Conservation (phyloP, 2,797 vertebrate genomes). For the Myripristis jacobus region DNA sequence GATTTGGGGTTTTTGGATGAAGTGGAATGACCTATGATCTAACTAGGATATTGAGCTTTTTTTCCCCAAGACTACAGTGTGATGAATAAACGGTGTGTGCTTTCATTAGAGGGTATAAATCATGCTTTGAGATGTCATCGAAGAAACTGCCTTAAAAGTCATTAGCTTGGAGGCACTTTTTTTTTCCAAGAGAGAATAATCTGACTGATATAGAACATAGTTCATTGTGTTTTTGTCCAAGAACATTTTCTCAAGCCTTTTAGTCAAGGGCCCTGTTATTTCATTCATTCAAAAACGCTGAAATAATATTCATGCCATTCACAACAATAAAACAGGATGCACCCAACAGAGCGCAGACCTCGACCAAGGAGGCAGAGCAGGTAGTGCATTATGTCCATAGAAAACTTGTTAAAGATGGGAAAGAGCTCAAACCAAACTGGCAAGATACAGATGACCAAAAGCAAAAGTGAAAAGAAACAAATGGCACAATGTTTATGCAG, state of each 20-base stretch:
- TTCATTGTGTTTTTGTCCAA: neutral
- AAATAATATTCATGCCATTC: neutral
- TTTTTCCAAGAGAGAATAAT: neutral
- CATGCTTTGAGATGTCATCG: neutral
- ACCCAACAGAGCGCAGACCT: too few relatives aligned
- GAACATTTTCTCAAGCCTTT: too few relatives aligned
- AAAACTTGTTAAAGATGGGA: too few relatives aligned
- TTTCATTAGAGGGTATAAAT: neutral
- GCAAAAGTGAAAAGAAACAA: too few relatives aligned
- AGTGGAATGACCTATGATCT: constrained; percentile 1
- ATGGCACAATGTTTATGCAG: too few relatives aligned
- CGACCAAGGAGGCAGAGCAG: too few relatives aligned
- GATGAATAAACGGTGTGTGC: constrained; percentile 18
- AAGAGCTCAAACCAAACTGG: too few relatives aligned
- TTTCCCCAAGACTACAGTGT: constrained; percentile 21
- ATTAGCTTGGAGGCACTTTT: neutral
- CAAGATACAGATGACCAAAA: too few relatives aligned
- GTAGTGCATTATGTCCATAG: too few relatives aligned
- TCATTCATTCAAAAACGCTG: too few relatives aligned
- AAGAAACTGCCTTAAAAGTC: neutral
- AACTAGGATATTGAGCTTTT: constrained; percentile 3
- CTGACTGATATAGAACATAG: neutral
- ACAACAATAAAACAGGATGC: neutral
- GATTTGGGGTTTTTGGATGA: constrained; percentile 38
- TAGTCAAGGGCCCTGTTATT: too few relatives aligned